Evolutionary conservation across 1,140 invertebrate genomes (phyloP).

Genomic region (Drosophila ercepeae): DNA sequence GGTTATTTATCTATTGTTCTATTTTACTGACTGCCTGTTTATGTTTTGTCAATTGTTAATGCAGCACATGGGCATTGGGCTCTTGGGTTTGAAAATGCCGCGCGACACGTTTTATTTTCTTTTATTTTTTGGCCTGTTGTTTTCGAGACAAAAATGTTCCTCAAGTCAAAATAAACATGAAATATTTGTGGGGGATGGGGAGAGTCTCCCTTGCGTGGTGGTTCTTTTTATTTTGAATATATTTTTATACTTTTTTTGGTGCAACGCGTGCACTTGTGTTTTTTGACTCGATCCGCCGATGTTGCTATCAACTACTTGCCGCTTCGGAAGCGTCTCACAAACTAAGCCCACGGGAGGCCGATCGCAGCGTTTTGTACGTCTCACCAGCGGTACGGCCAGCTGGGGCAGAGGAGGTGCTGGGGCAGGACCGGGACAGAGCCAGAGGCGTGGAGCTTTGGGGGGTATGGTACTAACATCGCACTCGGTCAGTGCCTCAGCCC

Average conservation of each 20-base stretch:
- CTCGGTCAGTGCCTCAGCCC: slow-evolving; percentile 31
- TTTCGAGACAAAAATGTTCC: slow-evolving; percentile 20
- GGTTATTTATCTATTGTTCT: slow-evolving; percentile 33
- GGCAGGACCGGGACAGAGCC: background rate
- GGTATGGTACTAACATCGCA: slow-evolving; percentile 30
- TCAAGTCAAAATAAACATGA: slow-evolving; percentile 53
- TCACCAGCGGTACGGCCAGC: slow-evolving; percentile 1
- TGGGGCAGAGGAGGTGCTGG: background rate
- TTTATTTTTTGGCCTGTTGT: slow-evolving; percentile 21
- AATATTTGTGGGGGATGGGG: slow-evolving; percentile 15
- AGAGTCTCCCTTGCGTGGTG: slow-evolving; percentile 8
- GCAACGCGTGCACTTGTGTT: slow-evolving; percentile 29
- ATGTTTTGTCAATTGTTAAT: slow-evolving; percentile 43
- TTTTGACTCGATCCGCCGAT: slow-evolving; percentile 27
- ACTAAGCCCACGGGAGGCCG: slow-evolving; percentile 78
- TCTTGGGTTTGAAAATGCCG: slow-evolving; percentile 34
- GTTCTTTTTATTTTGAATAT: slow-evolving; percentile 9
- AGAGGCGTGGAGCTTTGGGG: background rate
- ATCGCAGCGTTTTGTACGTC: slow-evolving; percentile 72
- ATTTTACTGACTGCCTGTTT: slow-evolving; percentile 25
- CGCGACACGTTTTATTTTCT: slow-evolving; percentile 51
- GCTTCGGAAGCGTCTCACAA: slow-evolving; percentile 77
- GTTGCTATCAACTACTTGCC: slow-evolving; percentile 72
- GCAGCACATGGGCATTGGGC: slow-evolving; percentile 40
- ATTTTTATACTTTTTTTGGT: slow-evolving; percentile 28